phyloP scores from a whole-genome alignment of 1,140 invertebrate genomes.

The Drosophila oshimai region DNA sequence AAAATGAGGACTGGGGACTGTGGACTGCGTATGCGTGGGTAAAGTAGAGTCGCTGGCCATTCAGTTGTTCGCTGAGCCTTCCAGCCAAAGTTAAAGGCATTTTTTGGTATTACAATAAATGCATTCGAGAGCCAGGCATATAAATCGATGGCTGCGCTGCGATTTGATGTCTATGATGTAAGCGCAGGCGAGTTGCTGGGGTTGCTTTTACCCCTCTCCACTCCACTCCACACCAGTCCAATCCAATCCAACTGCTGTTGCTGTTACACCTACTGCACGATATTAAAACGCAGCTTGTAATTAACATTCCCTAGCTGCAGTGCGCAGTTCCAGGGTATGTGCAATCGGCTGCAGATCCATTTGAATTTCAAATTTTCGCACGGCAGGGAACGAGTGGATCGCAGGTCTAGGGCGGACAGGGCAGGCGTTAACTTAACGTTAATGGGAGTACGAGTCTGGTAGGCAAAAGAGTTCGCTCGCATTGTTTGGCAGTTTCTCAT shows the following conservation, averaged over 20 bases:
- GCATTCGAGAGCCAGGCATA: constrained; percentile 1
- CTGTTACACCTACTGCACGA: constrained; percentile 29
- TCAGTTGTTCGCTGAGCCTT: constrained; percentile 1
- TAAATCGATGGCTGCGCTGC: constrained; percentile 28
- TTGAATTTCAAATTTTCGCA: constrained; percentile 43
- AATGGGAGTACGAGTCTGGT: neutral
- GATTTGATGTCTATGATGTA: constrained; percentile 30
- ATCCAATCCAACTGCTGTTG: neutral
- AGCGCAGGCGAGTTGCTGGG: neutral
- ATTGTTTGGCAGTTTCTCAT: constrained; percentile 23
- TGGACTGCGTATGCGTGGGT: constrained; percentile 37
- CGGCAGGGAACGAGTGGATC: neutral
- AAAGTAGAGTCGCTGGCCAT: constrained; percentile 8
- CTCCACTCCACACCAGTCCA: no score
- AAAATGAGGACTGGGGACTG: no score
- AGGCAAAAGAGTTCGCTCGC: neutral
- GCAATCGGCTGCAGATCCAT: constrained; percentile 14
- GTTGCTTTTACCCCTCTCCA: no score
- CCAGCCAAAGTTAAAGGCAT: neutral
- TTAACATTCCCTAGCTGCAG: constrained; percentile 37
- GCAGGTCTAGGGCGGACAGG: constrained; percentile 10
- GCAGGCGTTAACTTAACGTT: neutral
- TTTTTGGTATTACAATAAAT: constrained; percentile 16
- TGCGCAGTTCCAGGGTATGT: neutral
- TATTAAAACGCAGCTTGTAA: constrained; percentile 41